phyloP scores from a whole-genome alignment of 1,140 invertebrate species.

The Drosophila sp. region DNA sequence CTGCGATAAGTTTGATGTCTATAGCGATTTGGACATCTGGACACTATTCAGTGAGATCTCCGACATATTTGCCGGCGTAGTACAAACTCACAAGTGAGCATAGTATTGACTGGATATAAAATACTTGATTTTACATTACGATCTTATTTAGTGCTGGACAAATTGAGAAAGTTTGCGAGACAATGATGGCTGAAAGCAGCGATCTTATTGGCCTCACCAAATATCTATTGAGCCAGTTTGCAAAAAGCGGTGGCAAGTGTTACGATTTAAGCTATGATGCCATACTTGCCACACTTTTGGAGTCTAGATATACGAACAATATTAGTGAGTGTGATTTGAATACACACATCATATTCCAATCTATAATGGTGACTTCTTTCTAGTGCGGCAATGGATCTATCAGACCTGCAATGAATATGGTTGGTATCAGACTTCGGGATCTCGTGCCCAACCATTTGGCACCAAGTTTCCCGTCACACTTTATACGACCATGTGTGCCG shows the following conservation, averaged over 20 bases:
- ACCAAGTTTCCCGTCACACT: conserved; percentile 86
- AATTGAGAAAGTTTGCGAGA: conserved; percentile 70
- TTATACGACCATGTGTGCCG: conserved; percentile 87
- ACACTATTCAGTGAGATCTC: conserved; percentile 78
- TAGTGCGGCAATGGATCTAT: conserved; percentile 88
- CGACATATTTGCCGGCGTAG: conserved; percentile 76
- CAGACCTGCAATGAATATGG: conserved; percentile 91
- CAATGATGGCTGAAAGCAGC: conserved; percentile 64
- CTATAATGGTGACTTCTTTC: background rate
- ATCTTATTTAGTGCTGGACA: conserved; percentile 55
- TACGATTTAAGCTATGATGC: conserved; percentile 69
- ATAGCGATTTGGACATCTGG: conserved; percentile 77
- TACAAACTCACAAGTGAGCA: conserved; percentile 79
- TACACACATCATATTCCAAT: background rate
- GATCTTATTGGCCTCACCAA: conserved; percentile 68
- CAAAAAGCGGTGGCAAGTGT: conserved; percentile 39
- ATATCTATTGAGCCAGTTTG: conserved; percentile 60
- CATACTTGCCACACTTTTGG: conserved; percentile 48
- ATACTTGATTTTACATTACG: background rate
- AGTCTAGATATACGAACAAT: conserved; percentile 60
- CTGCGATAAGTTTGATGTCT: conserved; percentile 71
- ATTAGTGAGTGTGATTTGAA: conserved; percentile 55
- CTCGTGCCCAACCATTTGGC: conserved; percentile 88
- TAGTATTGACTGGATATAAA: background rate
- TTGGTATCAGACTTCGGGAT: conserved; percentile 89